Conservation (phyloP, 2,797 vertebrate genomes). For the Chloroceryle amazona region DNA sequence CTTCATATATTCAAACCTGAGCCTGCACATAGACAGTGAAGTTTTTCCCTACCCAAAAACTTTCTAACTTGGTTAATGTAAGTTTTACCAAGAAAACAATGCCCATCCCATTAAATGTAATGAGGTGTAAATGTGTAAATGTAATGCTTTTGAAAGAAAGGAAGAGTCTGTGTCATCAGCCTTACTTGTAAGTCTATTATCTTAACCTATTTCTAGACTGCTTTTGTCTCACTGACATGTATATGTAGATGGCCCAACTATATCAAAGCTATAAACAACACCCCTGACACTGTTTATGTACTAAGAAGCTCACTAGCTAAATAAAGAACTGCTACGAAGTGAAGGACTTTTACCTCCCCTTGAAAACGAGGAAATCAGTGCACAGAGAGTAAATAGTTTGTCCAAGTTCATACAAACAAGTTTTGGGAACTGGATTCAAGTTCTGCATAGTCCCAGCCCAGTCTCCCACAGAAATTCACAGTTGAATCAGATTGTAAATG, state of each 20-base stretch:
- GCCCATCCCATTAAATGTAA: rapidly evolving
- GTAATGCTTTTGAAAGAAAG: not conserved
- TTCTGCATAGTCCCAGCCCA: not conserved
- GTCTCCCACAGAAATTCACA: not conserved
- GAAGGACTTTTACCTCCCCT: not conserved
- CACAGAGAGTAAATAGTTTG: not conserved
- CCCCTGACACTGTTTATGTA: not conserved
- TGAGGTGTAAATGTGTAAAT: too few relatives aligned
- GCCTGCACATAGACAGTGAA: not conserved
- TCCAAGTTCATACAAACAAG: not conserved
- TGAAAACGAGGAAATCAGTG: not conserved
- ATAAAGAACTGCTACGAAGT: not conserved
- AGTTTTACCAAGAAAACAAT: not conserved
- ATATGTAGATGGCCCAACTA: not conserved
- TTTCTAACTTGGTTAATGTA: not conserved
- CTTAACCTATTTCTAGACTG: not conserved
- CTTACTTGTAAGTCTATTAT: not conserved
- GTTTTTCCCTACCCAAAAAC: not conserved
- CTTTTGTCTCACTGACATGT: not conserved
- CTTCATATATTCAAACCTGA: not conserved
- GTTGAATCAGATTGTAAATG: not conserved
- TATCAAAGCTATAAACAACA: not conserved
- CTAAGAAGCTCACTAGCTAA: not conserved
- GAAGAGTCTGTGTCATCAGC: not conserved
- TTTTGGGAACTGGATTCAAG: not conserved